These are phyloP conservation scores for Nysson spinosus DNA, from an alignment of 2,888 invertebrate genomes.

Conservation along the genomic window DNA sequence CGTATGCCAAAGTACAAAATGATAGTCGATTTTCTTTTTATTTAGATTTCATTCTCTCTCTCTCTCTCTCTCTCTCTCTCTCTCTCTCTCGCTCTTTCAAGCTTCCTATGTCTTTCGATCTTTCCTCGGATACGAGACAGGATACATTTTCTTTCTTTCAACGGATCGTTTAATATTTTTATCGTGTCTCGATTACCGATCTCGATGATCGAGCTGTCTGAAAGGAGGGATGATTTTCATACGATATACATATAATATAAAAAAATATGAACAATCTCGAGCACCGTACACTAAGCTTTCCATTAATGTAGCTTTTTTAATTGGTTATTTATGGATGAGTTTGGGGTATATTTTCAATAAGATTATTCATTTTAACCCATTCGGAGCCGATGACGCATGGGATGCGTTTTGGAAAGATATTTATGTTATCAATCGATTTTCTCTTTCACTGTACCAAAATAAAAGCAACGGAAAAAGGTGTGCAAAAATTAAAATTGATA, in stretches of 20 bases:
- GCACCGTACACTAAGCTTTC: constrained; percentile 53
- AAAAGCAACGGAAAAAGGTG: too few relatives aligned
- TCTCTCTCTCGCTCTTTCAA: background rate
- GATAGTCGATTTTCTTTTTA: constrained; percentile 49
- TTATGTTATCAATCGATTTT: too few relatives aligned
- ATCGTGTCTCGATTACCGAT: background rate
- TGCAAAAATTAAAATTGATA: too few relatives aligned
- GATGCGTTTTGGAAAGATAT: too few relatives aligned
- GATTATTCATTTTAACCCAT: too few relatives aligned
- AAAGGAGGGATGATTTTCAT: constrained; percentile 40
- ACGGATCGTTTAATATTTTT: constrained; percentile 1
- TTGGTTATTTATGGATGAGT: too few relatives aligned
- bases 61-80: background rate
- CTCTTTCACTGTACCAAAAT: too few relatives aligned
- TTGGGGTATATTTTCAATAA: too few relatives aligned
- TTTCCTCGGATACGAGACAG: background rate
- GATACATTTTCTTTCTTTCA: too few relatives aligned
- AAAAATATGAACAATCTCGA: constrained; percentile 72
- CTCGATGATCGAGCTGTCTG: constrained; percentile 19
- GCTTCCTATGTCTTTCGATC: too few relatives aligned
- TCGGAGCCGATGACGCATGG: too few relatives aligned
- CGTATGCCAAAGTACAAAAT: constrained; percentile 60
- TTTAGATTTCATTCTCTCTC: constrained; percentile 1
- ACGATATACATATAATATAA: constrained; percentile 61
- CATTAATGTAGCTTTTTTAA: background rate